Conservation (phyloP, 2,797 vertebrate species). For the Pangasius macronema region DNA sequence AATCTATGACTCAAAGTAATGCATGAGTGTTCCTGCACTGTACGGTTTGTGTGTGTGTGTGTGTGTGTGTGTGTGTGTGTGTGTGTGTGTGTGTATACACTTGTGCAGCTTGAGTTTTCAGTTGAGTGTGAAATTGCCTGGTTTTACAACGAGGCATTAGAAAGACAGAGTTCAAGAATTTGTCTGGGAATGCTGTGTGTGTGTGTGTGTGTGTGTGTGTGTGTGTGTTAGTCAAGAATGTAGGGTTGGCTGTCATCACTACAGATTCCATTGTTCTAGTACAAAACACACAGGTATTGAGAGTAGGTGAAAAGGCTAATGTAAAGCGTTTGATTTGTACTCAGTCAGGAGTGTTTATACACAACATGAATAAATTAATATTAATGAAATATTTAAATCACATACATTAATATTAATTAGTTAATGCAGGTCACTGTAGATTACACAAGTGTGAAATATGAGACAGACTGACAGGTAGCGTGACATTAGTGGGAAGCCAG, state of each 20-base stretch:
- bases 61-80: not conserved
- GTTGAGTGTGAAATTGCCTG: not conserved
- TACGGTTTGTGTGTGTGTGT: not conserved
- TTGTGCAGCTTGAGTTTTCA: not conserved
- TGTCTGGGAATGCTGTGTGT: conserved; percentile 8
- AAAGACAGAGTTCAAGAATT: conserved; percentile 12
- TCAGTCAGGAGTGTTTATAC: not conserved
- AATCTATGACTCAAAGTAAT: not conserved
- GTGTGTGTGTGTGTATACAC: not conserved
- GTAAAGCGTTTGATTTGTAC: not conserved
- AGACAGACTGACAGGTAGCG: too few relatives aligned
- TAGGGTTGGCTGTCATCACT: not conserved
- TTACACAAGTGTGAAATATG: not conserved
- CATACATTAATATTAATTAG: not conserved
- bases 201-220: not conserved
- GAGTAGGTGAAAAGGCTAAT: not conserved
- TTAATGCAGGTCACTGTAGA: not conserved
- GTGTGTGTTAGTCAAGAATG: not conserved
- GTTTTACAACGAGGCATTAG: not conserved
- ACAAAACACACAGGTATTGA: not conserved
- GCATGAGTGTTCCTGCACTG: not conserved
- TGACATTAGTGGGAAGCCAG: too few relatives aligned
- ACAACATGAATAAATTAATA: not conserved
- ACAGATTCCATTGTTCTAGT: not conserved
- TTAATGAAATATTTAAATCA: not conserved